These are phyloP conservation scores for Indicator indicator DNA, from an alignment of 2,113 vertebrate genomes.

Conservation along the genomic window DNA sequence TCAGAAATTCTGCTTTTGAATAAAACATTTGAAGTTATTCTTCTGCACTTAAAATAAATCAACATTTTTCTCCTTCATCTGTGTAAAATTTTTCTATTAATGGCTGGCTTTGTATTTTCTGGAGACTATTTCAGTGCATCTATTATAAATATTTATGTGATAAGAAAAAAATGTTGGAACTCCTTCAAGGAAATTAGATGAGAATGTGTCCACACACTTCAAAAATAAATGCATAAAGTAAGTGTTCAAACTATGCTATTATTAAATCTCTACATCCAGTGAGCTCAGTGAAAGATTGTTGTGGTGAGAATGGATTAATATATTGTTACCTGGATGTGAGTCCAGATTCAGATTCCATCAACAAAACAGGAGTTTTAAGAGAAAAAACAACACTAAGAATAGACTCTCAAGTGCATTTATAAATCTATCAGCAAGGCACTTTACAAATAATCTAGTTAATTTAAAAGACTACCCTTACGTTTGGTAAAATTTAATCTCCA, in stretches of 20 bases:
- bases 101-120: background rate
- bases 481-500: background rate
- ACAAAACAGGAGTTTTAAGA: background rate
- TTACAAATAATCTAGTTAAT: background rate
- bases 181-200: slow-evolving; percentile 33
- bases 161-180: background rate
- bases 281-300: background rate
- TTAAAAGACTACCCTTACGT: background rate
- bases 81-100: slow-evolving; percentile 28
- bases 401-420: background rate
- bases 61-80: background rate
- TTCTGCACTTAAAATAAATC: background rate
- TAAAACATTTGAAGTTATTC: slow-evolving; percentile 35
- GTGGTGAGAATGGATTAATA: background rate
- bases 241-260: background rate
- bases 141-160: slow-evolving; percentile 55
- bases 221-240: slow-evolving; percentile 32
- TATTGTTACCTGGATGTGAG: background rate
- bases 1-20: slow-evolving; percentile 14
- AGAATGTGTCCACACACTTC: background rate
- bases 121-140: background rate
- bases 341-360: background rate
- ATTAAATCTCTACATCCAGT: background rate
- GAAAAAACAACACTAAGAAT: background rate
- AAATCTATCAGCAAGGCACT: background rate